phyloP scores from a whole-genome alignment of 2,113 vertebrate genomes.

The Platichthys stellatus region DNA sequence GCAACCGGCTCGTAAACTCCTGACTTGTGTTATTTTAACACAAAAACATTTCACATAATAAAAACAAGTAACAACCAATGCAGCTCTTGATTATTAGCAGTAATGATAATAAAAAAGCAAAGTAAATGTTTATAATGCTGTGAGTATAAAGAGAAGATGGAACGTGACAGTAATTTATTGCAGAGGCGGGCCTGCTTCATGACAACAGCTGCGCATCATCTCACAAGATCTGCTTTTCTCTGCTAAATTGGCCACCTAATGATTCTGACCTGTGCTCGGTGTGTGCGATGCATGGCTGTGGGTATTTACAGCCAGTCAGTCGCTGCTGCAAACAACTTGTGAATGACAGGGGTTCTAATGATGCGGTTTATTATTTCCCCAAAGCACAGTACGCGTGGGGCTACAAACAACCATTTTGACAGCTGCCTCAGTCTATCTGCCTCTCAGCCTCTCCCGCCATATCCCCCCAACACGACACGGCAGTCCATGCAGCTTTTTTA shows the following conservation, averaged over 20 bases:
- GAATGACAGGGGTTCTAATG: conserved; percentile 82
- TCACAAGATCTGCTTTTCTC: conserved; percentile 48
- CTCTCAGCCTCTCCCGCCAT: conserved; percentile 69
- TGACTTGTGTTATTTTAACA: no score
- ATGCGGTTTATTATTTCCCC: conserved; percentile 82
- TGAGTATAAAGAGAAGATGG: neutral
- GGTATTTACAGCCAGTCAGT: conserved; percentile 55
- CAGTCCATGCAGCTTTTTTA: conserved; percentile 69
- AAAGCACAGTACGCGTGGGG: conserved; percentile 67
- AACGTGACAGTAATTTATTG: conserved; percentile 40
- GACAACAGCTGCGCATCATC: conserved; percentile 52
- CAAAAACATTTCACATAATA: neutral
- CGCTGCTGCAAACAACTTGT: conserved; percentile 66
- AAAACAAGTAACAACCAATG: neutral
- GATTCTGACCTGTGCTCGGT: conserved; percentile 61
- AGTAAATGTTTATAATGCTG: neutral
- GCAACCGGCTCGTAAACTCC: no score
- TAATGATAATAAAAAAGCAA: neutral
- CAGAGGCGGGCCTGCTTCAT: conserved; percentile 28
- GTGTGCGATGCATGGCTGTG: conserved; percentile 32
- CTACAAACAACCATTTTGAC: conserved; percentile 81
- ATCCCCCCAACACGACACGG: conserved; percentile 70
- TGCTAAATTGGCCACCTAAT: conserved; percentile 65
- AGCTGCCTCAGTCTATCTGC: conserved; percentile 77
- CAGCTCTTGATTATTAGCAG: neutral